phyloP scores from a whole-genome alignment of 2,113 vertebrate species.

The Channa argus region DNA sequence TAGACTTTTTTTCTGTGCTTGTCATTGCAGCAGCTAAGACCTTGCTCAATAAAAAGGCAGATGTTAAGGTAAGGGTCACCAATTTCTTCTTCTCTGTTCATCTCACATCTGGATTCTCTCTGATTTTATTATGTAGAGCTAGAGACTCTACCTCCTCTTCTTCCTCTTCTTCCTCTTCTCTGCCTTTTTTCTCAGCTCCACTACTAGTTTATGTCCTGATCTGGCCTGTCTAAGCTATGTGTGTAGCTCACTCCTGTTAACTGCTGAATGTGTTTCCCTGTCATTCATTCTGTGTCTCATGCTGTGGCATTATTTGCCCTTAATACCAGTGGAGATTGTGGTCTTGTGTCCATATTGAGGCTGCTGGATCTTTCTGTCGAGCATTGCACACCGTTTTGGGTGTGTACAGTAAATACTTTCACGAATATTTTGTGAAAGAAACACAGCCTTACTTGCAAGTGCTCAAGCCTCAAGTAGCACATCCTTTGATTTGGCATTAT shows the following conservation, averaged over 20 bases:
- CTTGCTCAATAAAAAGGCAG: constrained; percentile 82
- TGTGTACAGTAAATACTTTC: background rate
- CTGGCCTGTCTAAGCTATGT: background rate
- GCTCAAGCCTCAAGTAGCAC: constrained; percentile 17
- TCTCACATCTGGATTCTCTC: background rate
- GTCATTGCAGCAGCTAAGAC: constrained; percentile 78
- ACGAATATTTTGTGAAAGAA: constrained; percentile 4
- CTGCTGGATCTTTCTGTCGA: background rate
- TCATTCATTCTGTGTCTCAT: background rate
- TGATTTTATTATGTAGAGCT: background rate
- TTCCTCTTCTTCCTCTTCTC: background rate
- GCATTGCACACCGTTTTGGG: too few relatives aligned
- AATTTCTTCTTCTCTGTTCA: background rate
- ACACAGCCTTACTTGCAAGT: constrained; percentile 1
- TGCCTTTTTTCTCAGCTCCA: background rate
- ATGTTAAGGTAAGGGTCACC: constrained; percentile 77
- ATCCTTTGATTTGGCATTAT: constrained; percentile 44
- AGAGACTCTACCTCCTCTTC: too few relatives aligned
- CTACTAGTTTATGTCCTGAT: background rate
- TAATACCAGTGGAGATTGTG: background rate
- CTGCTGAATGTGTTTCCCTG: background rate
- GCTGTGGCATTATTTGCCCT: background rate
- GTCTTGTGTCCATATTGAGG: constrained; percentile 1
- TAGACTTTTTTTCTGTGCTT: constrained; percentile 30
- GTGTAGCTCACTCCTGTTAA: background rate